Evolutionary conservation across 2,797 vertebrate genomes (phyloP), one percentile per base, ranked within the genome.

Genomic region (Pteronotus mesoamericanus): DNA sequence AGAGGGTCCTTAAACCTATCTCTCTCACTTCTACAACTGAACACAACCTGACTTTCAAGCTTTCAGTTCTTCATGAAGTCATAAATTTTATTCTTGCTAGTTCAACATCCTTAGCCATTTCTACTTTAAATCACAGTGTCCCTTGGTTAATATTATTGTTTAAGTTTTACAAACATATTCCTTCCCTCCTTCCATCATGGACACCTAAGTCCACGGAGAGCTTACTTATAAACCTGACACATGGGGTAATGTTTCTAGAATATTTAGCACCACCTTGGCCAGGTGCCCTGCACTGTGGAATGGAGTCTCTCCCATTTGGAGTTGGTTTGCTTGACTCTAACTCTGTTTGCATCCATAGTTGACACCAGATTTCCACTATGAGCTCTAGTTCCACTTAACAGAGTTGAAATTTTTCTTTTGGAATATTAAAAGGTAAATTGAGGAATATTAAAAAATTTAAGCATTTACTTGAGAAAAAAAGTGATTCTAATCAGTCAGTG

Each of bases 281-380:
- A 72, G 2, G 0, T 29, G 22, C 12, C 4, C 21, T 1, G 0
- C 5, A 14, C 24, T 32, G 21, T 24, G 21, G 18, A 51, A 9
- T 22, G 16, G 6, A 32, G 3, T 15, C 6, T 1, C 9, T 57
- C 44, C 32, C 42, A 14, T 37, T 34, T 59, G 7, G 9, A 77
- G 46, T 85, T 77, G n/a, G 14, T 3, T 53, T 42, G 10, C 37
- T 9, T 14, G 5, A 71, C 9, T 80, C 37, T 55, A 34, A 59
- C 3, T 80, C 26, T 26, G 22, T 32, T 64, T 72, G 39, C 61
- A 34, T 53, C 9, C 9, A 8, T 5, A 32, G 6, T 9, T 55
- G 19, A 64, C 0, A 71, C 11, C 22, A 82, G 9, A 4, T 90
- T 80, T 57, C n/a, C 15, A 26, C 14, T 29, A 15, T 44, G 21